These are phyloP conservation scores for Caenorhabditis sp. DNA, from an alignment of 2,888 invertebrate genomes.

Conservation along the genomic window DNA sequence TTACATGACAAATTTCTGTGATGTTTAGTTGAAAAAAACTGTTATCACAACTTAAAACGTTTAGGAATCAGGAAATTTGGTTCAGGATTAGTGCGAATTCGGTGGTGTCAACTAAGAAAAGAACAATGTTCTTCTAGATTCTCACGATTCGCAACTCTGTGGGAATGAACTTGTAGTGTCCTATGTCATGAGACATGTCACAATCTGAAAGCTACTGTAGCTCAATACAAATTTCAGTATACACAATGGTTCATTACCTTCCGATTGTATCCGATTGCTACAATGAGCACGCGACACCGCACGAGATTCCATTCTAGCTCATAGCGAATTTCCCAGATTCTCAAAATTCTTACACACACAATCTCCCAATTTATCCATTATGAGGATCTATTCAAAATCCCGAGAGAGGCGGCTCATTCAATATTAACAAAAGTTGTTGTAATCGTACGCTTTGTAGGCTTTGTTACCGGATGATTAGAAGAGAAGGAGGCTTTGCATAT, in stretches of 20 bases:
- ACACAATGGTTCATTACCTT: constrained; percentile 48
- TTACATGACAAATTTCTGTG: constrained; percentile 6
- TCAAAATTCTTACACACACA: constrained; percentile 10
- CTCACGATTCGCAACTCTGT: too few species aligned
- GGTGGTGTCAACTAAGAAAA: too few species aligned
- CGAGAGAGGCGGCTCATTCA: constrained; percentile 32
- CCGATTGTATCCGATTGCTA: constrained; percentile 30
- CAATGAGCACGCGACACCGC: constrained; percentile 13
- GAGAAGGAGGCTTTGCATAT: constrained; percentile 23
- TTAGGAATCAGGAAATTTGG: not conserved
- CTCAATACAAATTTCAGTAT: not conserved
- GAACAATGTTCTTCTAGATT: too few species aligned
- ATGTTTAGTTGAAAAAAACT: not conserved
- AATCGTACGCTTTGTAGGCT: constrained; percentile 50
- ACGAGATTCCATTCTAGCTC: constrained; percentile 14
- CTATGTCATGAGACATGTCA: not conserved
- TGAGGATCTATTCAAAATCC: constrained; percentile 40
- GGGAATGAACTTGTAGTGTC: too few species aligned
- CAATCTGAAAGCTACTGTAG: constrained; percentile 5
- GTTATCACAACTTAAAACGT: not conserved
- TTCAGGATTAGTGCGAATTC: too few species aligned
- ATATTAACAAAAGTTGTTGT: constrained; percentile 61
- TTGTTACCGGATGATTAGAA: too few species aligned
- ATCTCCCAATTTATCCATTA: constrained; percentile 56
- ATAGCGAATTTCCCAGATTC: not conserved